Evolutionary conservation across 2,888 invertebrate genomes (phyloP), one percentile per base, ranked within the genome.

Genomic region (Euzetes globulus): DNA sequence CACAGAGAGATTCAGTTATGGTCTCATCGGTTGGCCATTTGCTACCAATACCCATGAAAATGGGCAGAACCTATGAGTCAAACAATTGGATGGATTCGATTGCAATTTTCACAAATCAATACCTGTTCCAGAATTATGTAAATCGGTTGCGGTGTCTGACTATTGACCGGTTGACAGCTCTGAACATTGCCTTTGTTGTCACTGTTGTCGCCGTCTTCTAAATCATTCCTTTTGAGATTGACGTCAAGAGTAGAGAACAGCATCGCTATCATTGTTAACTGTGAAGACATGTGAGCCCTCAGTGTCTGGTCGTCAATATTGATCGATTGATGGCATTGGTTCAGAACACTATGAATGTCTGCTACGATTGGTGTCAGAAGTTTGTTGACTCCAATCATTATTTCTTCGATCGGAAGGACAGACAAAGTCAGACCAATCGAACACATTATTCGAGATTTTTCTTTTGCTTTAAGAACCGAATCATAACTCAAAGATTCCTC

Each of bases 361-460:
- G 71, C n/a, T 7, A 77, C 25, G 15, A 78, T 72, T 45, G 90
- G 88, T 58, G 88, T 87, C 22, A 91, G 84, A 52, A 91, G 87
- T 1, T 86, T 84, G 79, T 90, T 88, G 76, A 92, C 84, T 81
- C 89, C 89, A 74, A 85, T 84, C 82, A 91, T 86, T 77, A 90
- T 88, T 77, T 86, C 86, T 15, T 86, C 85, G 22, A 83, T 81
- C 0, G 88, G 86, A 75, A 91, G 82, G 19, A 89, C 85, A 76
- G 90, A 89, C 78, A 91, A 83, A 6, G 91, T 85, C 80, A 88
- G 87, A 9, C 91, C 91, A 74, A 91, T 86, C 72, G 89, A 88
- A 78, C 87, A 89, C 89, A 91, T 91, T 22, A 92, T 82, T 65
- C 91, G 86, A 71, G 88, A 85, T 75, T 87, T 86, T 80, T 91